These are phyloP conservation scores for Tokudaia tokunoshimensis DNA, from an alignment of 2,797 vertebrate species.

Conservation along the genomic window DNA sequence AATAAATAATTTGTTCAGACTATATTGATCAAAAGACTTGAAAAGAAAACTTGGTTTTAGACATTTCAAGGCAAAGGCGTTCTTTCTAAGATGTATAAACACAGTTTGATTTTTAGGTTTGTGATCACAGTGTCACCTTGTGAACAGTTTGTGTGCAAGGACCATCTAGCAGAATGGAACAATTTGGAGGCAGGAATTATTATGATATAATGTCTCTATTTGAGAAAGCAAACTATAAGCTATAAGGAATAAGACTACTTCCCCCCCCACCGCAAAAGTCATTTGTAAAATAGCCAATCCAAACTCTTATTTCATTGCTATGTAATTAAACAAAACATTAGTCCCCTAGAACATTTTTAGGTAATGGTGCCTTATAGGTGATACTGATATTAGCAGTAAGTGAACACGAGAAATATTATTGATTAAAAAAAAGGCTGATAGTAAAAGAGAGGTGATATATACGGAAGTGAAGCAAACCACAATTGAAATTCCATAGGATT, in stretches of 20 bases:
- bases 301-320: conserved; percentile 23
- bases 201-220: neutral
- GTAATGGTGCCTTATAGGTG: neutral
- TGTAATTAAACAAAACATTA: conserved; percentile 52
- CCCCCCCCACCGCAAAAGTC: conserved; percentile 11
- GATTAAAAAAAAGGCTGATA: neutral
- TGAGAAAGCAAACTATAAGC: neutral
- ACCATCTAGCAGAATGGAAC: conserved; percentile 62
- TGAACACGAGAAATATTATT: conserved; percentile 7
- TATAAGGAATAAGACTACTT: neutral
- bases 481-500: neutral
- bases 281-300: conserved; percentile 35
- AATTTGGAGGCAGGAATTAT: conserved; percentile 40
- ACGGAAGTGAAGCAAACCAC: neutral
- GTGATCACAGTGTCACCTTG: conserved; percentile 47
- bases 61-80: conserved; percentile 37
- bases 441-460: neutral
- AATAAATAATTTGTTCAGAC: conserved; percentile 51
- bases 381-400: neutral
- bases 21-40: conserved; percentile 30
- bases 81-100: conserved; percentile 21
- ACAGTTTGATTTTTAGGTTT: conserved; percentile 56
- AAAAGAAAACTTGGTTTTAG: neutral
- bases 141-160: conserved; percentile 58
- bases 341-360: neutral